phyloP scores from a whole-genome alignment of 1,140 invertebrate genomes.

The Drosophila pandora region DNA sequence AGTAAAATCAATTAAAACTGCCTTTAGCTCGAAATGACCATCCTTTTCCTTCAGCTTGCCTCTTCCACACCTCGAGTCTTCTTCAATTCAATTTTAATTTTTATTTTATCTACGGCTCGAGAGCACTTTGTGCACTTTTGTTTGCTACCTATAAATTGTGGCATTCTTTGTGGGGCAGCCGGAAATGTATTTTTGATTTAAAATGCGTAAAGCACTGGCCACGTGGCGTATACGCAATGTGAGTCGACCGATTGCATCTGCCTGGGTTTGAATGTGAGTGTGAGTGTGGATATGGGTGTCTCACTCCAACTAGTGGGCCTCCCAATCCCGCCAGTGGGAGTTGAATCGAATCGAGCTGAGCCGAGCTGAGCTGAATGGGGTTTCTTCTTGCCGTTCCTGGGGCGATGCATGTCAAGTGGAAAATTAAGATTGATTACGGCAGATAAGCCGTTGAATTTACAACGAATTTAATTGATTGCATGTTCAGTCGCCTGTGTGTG shows the following conservation, averaged over 20 bases:
- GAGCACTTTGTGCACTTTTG: conserved; percentile 51
- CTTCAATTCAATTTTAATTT: conserved; percentile 25
- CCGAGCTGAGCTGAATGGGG: conserved; percentile 1
- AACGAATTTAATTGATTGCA: conserved; percentile 82
- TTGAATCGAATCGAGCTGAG: conserved; percentile 7
- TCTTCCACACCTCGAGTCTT: background rate
- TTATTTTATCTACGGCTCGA: conserved; percentile 38
- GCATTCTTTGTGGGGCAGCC: conserved; percentile 61
- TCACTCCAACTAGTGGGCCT: background rate
- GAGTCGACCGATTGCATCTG: conserved; percentile 26
- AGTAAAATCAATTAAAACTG: conserved; percentile 9
- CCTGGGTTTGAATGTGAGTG: background rate
- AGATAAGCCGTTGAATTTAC: conserved; percentile 81
- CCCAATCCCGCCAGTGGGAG: conserved; percentile 20
- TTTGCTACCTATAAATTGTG: conserved; percentile 66
- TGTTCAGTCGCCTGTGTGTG: conserved; percentile 57
- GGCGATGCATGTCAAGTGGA: conserved; percentile 77
- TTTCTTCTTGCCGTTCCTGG: conserved; percentile 36
- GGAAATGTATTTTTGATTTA: conserved; percentile 82
- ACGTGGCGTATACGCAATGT: conserved; percentile 66
- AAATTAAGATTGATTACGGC: conserved; percentile 81
- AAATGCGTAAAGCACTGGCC: conserved; percentile 71
- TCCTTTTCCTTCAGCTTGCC: background rate
- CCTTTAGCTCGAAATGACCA: background rate
- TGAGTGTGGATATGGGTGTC: conserved; percentile 11